These are phyloP conservation scores for Dascyllus trimaculatus DNA, from an alignment of 2,113 vertebrate species.

Conservation along the genomic window DNA sequence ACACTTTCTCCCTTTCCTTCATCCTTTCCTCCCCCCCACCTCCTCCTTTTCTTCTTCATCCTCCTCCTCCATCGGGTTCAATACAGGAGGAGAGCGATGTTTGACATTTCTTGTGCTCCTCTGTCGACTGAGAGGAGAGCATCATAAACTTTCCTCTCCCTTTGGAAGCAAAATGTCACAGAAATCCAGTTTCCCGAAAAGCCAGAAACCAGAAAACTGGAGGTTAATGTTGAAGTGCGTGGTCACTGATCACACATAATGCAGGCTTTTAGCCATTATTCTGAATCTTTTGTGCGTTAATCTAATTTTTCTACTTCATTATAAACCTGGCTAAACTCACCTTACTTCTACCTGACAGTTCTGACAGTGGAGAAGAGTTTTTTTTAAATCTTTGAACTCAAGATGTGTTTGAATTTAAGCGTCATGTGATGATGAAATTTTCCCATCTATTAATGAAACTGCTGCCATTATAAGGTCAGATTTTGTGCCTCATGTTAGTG, in stretches of 20 bases:
- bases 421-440: not conserved
- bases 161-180: conserved; percentile 36
- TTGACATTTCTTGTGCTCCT: conserved; percentile 55
- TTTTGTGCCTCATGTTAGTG: not conserved
- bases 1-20: conserved; percentile 23
- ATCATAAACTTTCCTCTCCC: conserved; percentile 38
- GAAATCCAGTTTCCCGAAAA: not conserved
- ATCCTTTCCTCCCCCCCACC: conserved; percentile 30
- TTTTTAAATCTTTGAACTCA: no score
- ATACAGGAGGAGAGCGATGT: conserved; percentile 46
- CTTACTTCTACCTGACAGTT: no score
- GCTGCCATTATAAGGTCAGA: not conserved
- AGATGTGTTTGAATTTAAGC: not conserved
- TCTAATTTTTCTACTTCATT: no score
- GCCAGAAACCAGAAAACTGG: not conserved
- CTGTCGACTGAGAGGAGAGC: conserved; percentile 30
- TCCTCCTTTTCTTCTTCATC: conserved; percentile 40
- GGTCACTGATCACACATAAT: no score
- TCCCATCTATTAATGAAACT: not conserved
- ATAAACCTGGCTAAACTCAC: no score
- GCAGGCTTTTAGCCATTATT: no score
- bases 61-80: conserved; percentile 49
- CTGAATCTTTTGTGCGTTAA: no score
- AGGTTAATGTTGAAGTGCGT: not conserved
- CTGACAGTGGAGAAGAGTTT: no score